These are phyloP conservation scores for Pterophyllum scalare DNA, from an alignment of 2,113 vertebrate genomes.

Conservation along the genomic window DNA sequence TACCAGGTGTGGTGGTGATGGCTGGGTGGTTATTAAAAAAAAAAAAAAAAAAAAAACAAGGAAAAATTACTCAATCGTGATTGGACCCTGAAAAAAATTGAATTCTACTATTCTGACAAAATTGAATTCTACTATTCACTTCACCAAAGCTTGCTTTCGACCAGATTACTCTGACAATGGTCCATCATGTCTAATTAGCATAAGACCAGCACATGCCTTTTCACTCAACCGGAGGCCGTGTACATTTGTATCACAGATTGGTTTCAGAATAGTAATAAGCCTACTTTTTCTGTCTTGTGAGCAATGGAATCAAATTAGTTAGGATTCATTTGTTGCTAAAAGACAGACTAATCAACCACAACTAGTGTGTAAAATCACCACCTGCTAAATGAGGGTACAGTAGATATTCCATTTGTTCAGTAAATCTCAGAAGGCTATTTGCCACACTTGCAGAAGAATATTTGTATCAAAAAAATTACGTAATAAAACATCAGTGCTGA, in stretches of 20 bases:
- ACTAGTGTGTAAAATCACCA: not conserved
- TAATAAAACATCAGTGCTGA: not conserved
- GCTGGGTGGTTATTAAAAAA: not conserved
- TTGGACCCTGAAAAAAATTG: not conserved
- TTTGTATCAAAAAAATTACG: not conserved
- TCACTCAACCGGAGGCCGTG: not conserved
- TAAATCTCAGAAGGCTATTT: not conserved
- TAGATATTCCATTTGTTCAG: not conserved
- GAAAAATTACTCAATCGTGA: not conserved
- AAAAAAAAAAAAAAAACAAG: not conserved
- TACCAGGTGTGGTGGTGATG: no score
- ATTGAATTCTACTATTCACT: not conserved
- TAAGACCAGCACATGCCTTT: not conserved
- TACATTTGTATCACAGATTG: not conserved
- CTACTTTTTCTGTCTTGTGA: not conserved
- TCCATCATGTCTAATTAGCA: conserved; percentile 6
- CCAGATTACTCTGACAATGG: not conserved
- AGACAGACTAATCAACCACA: not conserved
- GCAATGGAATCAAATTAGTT: not conserved
- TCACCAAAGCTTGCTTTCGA: not conserved
- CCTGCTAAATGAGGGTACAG: not conserved
- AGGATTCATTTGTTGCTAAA: not conserved
- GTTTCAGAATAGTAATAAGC: no score
- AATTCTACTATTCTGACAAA: not conserved
- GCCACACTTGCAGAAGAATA: not conserved